Evolutionary conservation across 2,113 vertebrate genomes (phyloP).

Genomic region (Amphilophus citrinellus): DNA sequence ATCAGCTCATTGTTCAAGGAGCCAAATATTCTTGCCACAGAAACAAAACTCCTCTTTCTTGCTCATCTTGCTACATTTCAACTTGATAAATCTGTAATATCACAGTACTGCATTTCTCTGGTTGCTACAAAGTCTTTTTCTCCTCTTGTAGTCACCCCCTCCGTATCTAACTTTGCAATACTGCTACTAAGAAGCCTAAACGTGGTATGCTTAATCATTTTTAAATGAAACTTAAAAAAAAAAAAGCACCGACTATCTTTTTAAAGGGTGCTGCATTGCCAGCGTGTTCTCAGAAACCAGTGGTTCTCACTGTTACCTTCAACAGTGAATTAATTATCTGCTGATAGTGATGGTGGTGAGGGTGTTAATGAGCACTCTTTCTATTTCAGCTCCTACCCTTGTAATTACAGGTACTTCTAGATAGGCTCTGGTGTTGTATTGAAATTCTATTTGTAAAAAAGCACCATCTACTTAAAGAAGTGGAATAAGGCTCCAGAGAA

Average conservation of each 20-base stretch:
- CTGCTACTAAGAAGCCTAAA: background rate
- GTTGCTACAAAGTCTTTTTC: background rate
- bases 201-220: rapidly evolving
- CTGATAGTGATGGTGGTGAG: conserved; percentile 30
- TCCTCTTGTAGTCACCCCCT: background rate
- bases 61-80: background rate
- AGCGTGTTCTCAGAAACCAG: conserved; percentile 41
- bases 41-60: background rate
- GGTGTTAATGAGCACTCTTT: conserved; percentile 71
- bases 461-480: conserved; percentile 47
- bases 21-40: background rate
- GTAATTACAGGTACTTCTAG: conserved; percentile 39
- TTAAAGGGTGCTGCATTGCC: background rate
- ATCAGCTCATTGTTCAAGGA: background rate
- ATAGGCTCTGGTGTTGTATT: conserved; percentile 17
- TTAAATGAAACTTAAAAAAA: background rate
- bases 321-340: conserved; percentile 73
- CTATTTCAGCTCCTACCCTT: conserved; percentile 40
- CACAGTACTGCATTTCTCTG: background rate
- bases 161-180: background rate
- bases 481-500: conserved; percentile 55
- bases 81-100: background rate
- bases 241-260: background rate
- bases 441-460: conserved; percentile 48
- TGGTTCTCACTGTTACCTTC: conserved; percentile 44